Evolutionary conservation across 1,140 invertebrate species (phyloP), one percentile per base, ranked within the genome.

Genomic region (Daktulosphaira vitifoliae): DNA sequence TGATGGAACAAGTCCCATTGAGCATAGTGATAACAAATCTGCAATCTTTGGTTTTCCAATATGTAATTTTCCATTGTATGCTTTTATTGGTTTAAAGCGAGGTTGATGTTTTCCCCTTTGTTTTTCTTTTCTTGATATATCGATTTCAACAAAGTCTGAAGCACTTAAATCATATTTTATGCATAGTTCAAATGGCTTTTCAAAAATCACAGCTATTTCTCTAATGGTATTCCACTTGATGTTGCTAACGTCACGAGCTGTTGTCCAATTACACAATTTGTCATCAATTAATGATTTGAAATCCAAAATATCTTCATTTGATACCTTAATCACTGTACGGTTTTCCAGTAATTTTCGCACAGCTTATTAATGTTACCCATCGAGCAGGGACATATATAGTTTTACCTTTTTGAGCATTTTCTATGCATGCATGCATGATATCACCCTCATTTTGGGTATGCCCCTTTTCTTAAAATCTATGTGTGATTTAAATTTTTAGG

Each of bases 341-440:
- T 15, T 49, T 49, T 25, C 25, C 25, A 0, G 13, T 49, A 7
- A 49, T 11, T 15, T 29, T 38, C 2, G 67, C 68, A 37, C 67
- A 71, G 15, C 26, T 46, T 54, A 69, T 39, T n/a, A 49, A 49
- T 15, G 46, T 49, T 5, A 49, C 25, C 20, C 46, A 49, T 15
- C 25, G 7, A 23, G 46, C 22, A 23, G 22, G 46, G 11, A 15
- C 46, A 15, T 49, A 49, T 0, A 49, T 49, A 23, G 25, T 49
- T 49, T 49, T 25, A 11, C 46, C 46, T 49, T 49, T 49, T 49
- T 49, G 22, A 13, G 46, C 46, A 49, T 13, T 23, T 49, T 49
- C 46, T 23, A 49, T 49, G 1, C 9, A 23, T 8, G 46, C 44
- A 11, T 49, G 46, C 46, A 49, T 49, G 25, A 11, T 49, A 22